Evolutionary conservation across 2,888 invertebrate species (phyloP).

Genomic region (Ophraella communa): DNA sequence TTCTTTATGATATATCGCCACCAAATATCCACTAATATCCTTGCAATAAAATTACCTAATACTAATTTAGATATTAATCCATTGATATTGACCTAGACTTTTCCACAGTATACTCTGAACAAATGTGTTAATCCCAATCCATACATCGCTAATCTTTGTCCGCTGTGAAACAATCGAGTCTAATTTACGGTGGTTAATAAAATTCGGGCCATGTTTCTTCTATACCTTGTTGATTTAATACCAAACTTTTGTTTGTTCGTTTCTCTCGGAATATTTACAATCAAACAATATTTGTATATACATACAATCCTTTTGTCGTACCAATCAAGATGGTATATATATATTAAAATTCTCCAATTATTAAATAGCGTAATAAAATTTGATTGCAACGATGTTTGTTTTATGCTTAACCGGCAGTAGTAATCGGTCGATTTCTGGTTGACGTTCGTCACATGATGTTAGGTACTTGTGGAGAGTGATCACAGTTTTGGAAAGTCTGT

Average conservation of each 20-base stretch:
- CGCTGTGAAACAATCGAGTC: neutral
- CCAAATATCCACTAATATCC: too few species aligned
- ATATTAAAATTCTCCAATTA: conserved; percentile 21
- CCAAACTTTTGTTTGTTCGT: neutral
- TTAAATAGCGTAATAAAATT: conserved; percentile 21
- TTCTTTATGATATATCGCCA: too few species aligned
- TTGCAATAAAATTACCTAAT: neutral
- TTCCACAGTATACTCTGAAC: neutral
- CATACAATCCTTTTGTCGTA: neutral
- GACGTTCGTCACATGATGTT: neutral
- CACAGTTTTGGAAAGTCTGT: too few species aligned
- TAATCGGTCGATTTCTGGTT: neutral
- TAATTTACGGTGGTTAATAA: neutral
- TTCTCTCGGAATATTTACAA: neutral
- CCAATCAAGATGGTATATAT: conserved; percentile 14
- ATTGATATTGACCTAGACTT: neutral
- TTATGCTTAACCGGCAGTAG: neutral
- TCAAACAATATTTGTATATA: neutral
- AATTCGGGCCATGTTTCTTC: neutral
- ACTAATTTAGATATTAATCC: neutral
- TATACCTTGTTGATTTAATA: neutral
- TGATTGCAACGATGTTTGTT: conserved; percentile 10
- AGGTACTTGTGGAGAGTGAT: neutral
- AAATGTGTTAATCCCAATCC: neutral
- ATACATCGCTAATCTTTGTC: neutral